Conservation (phyloP, 1,140 invertebrate genomes). For the Pachypsylla venusta region DNA sequence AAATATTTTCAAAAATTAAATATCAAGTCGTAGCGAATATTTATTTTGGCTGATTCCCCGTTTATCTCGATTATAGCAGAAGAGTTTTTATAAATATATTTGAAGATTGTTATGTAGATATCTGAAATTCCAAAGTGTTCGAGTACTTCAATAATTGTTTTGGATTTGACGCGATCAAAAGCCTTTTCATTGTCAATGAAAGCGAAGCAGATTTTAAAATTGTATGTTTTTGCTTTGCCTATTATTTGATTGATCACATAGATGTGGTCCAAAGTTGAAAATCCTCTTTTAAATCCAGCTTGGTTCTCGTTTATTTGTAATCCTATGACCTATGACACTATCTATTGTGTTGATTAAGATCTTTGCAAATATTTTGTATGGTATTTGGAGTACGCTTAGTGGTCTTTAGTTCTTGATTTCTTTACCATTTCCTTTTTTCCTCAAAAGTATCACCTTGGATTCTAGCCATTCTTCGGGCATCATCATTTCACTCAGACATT, state of each 20-base stretch:
- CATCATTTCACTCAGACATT: constrained; percentile 18
- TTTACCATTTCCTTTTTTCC: constrained; percentile 26
- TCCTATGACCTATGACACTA: constrained; percentile 23
- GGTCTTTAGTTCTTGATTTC: constrained; percentile 26
- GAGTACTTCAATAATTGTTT: background rate
- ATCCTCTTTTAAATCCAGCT: constrained; percentile 27
- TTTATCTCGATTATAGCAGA: background rate
- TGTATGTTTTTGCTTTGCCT: constrained; percentile 14
- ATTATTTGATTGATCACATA: constrained; percentile 13
- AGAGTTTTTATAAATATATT: background rate
- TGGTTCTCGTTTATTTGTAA: constrained; percentile 26
- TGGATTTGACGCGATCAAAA: background rate
- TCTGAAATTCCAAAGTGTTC: background rate
- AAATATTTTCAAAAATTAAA: too few species aligned
- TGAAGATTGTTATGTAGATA: too few species aligned
- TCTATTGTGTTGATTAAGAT: constrained; percentile 22
- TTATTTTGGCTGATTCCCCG: background rate
- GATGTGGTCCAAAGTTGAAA: constrained; percentile 15
- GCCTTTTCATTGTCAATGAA: constrained; percentile 13
- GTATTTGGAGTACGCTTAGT: constrained; percentile 23
- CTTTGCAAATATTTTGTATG: constrained; percentile 24
- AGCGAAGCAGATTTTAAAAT: background rate
- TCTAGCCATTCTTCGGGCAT: constrained; percentile 22
- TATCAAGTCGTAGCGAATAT: too few species aligned
- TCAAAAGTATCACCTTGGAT: constrained; percentile 25